Evolutionary conservation across 2,797 vertebrate species (phyloP).

Genomic region (Picus viridis): DNA sequence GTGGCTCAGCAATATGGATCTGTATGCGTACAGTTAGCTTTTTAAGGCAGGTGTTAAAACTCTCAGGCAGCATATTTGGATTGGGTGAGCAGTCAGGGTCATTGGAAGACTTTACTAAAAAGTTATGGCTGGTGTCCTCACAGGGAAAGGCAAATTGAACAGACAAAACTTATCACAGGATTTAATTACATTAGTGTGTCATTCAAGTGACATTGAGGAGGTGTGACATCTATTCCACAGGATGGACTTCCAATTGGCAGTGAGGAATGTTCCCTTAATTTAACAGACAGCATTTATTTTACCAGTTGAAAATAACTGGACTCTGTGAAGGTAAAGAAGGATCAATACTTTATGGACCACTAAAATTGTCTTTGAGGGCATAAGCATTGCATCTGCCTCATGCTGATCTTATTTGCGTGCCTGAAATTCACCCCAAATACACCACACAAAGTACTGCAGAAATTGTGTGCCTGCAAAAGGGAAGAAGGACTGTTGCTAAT

Average conservation of each 20-base stretch:
- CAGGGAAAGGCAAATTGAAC: background rate
- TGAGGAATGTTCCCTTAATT: background rate
- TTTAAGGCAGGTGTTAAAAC: background rate
- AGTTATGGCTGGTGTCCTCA: background rate
- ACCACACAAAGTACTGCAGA: slow-evolving; percentile 26
- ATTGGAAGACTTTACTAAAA: background rate
- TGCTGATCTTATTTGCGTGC: background rate
- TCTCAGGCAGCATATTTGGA: background rate
- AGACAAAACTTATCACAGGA: background rate
- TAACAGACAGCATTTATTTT: background rate
- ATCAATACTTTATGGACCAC: background rate
- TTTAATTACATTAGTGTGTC: background rate
- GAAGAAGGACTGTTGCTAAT: slow-evolving; percentile 36
- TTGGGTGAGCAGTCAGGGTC: background rate
- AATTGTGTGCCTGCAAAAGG: slow-evolving; percentile 8
- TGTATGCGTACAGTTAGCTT: background rate
- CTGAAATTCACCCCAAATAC: slow-evolving; percentile 32
- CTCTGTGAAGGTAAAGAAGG: background rate
- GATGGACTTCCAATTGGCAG: background rate
- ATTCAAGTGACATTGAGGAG: slow-evolving; percentile 4
- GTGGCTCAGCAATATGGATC: background rate
- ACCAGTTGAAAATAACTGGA: background rate
- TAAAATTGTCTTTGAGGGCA: background rate
- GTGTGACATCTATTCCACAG: slow-evolving; percentile 10
- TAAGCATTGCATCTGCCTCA: background rate